These are phyloP conservation scores for Drosophila azteca DNA, from an alignment of 1,140 invertebrate species.

Conservation along the genomic window DNA sequence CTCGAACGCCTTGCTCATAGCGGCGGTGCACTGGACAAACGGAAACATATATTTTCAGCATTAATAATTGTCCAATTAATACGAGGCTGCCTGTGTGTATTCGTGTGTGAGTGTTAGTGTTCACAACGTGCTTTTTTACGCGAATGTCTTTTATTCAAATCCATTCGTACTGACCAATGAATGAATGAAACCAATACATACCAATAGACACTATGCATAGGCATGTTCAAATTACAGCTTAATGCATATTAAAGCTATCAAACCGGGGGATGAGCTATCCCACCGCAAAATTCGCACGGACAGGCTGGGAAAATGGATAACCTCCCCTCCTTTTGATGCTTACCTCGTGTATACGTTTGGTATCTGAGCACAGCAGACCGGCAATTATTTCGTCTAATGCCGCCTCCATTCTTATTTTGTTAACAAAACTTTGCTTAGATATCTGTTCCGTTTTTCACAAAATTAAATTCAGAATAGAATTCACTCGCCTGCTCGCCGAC, in stretches of 20 bases:
- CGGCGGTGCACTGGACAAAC: slow-evolving; percentile 86
- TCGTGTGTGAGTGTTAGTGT: slow-evolving; percentile 1
- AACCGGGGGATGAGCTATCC: too few relatives aligned
- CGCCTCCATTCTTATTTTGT: slow-evolving; percentile 29
- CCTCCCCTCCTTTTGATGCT: not conserved
- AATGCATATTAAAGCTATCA: too few relatives aligned
- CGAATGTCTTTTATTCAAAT: not conserved
- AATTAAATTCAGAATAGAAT: not conserved
- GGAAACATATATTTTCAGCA: slow-evolving; percentile 25
- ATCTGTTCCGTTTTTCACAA: not conserved
- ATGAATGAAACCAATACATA: too few relatives aligned
- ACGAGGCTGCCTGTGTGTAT: not conserved
- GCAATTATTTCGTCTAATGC: slow-evolving; percentile 67
- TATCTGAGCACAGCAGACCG: slow-evolving; percentile 74
- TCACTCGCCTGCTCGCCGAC: too few relatives aligned
- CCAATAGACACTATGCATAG: too few relatives aligned
- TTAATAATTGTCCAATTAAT: slow-evolving; percentile 8
- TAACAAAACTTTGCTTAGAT: not conserved
- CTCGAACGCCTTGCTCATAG: slow-evolving; percentile 87
- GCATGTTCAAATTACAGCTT: too few relatives aligned
- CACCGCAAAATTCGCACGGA: not conserved
- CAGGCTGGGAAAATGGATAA: not conserved
- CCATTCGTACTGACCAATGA: not conserved
- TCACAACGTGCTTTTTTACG: slow-evolving; percentile 25
- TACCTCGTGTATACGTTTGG: slow-evolving; percentile 85